These are phyloP conservation scores for Nematopogon swammerdamellus DNA, from an alignment of 2,888 invertebrate genomes.

Conservation along the genomic window DNA sequence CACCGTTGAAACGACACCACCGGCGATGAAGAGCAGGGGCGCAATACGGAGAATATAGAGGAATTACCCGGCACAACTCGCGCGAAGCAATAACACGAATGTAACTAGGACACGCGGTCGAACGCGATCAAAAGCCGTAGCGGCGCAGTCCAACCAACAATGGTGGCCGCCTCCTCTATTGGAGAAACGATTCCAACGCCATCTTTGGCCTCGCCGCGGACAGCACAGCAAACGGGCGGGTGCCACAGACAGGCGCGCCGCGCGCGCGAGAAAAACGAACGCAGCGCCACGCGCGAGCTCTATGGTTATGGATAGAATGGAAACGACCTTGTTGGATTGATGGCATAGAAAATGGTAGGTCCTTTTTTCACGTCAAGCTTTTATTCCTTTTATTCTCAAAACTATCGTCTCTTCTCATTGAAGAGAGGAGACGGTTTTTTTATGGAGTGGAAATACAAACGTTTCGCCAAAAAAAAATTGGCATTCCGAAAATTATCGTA, in stretches of 20 bases:
- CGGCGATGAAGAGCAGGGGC: background rate
- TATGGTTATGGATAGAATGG: no score
- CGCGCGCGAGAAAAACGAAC: no score
- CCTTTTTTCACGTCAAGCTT: no score
- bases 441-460: no score
- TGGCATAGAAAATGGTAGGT: no score
- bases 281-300: background rate
- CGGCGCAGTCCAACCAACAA: background rate
- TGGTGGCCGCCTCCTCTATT: background rate
- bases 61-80: background rate
- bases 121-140: background rate
- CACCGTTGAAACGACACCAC: background rate
- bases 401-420: no score
- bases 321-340: no score
- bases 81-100: background rate
- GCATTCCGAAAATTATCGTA: no score
- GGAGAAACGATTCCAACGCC: background rate
- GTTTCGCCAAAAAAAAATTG: no score
- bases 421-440: no score
- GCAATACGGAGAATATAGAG: background rate
- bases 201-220: background rate
- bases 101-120: background rate
- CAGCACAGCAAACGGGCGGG: background rate
- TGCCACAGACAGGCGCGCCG: no score
- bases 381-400: no score